phyloP scores from a whole-genome alignment of 2,113 vertebrate genomes.

The Opisthocomus hoazin region DNA sequence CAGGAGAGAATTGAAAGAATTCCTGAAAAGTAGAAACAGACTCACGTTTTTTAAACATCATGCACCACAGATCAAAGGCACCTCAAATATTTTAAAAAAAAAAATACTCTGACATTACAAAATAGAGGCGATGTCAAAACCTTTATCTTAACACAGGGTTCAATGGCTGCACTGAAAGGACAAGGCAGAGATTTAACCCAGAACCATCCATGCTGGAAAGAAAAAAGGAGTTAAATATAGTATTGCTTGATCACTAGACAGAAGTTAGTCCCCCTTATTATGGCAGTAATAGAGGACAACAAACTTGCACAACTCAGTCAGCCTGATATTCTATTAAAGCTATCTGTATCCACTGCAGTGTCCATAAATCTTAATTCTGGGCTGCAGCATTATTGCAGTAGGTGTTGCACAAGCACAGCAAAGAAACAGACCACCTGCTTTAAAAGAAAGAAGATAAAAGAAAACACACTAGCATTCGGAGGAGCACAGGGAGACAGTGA shows the following conservation, averaged over 20 bases:
- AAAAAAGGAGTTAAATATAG: background rate
- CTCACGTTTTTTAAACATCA: background rate
- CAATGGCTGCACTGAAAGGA: background rate
- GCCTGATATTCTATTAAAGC: background rate
- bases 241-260: background rate
- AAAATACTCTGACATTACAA: background rate
- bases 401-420: background rate
- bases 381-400: background rate
- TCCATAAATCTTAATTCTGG: background rate
- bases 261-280: background rate
- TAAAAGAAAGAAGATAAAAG: background rate
- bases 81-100: background rate
- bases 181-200: background rate
- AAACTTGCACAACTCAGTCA: background rate
- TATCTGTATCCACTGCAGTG: background rate
- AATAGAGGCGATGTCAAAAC: background rate
- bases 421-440: background rate
- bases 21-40: background rate
- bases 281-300: background rate
- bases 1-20: background rate
- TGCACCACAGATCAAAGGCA: background rate
- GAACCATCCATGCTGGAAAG: background rate
- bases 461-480: background rate
- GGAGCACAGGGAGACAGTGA: background rate
- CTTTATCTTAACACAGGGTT: background rate